These are phyloP conservation scores for Pycnonotus jocosus DNA, from an alignment of 2,113 vertebrate species.

Conservation along the genomic window DNA sequence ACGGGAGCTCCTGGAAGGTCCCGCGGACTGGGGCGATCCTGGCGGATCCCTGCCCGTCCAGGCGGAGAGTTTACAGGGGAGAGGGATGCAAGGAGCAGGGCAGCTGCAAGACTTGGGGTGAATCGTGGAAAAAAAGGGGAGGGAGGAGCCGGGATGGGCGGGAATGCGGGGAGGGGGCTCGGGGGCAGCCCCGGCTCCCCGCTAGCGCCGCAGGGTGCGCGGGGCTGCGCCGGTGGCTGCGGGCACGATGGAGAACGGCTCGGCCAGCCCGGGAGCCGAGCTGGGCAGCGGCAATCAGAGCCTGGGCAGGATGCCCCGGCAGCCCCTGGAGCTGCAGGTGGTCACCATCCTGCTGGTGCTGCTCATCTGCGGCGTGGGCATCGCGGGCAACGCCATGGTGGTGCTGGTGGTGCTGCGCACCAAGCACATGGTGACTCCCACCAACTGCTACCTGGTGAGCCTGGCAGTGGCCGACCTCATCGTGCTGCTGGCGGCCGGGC, in stretches of 20 bases:
- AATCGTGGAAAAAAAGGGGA: not conserved
- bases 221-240: not conserved
- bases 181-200: not conserved
- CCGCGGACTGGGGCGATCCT: not conserved
- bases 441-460: slow-evolving; percentile 86
- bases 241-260: slow-evolving; percentile 6
- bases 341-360: slow-evolving; percentile 81
- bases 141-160: not conserved
- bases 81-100: not conserved
- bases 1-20: not conserved
- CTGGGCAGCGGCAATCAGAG: slow-evolving; percentile 36
- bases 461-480: slow-evolving; percentile 82
- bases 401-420: slow-evolving; percentile 81
- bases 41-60: not conserved
- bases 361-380: slow-evolving; percentile 81
- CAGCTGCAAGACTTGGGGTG: not conserved
- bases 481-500: slow-evolving; percentile 78
- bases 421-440: slow-evolving; percentile 85
- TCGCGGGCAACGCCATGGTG: slow-evolving; percentile 82
- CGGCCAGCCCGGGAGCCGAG: not conserved
- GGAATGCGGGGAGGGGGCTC: not conserved
- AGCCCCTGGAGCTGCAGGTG: slow-evolving; percentile 77
- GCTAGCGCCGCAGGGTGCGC: not conserved
- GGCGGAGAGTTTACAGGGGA: not conserved
- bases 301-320: slow-evolving; percentile 73